Conservation (phyloP, 1,140 invertebrate species). For the Ips nitidus region DNA sequence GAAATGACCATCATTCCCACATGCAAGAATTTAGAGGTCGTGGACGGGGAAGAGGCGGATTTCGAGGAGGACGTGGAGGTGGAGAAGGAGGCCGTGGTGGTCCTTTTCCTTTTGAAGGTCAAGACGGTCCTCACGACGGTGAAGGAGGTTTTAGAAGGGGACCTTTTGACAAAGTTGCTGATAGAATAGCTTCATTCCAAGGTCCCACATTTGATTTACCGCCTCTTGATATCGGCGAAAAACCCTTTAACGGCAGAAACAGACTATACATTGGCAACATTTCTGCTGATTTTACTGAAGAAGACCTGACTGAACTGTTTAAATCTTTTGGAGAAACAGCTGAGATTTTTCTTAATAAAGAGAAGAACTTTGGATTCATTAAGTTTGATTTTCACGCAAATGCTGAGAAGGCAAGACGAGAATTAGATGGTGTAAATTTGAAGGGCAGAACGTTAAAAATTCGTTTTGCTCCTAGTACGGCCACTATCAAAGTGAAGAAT, state of each 20-base stretch:
- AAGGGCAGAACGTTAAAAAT: conserved; percentile 86
- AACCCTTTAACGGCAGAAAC: conserved; percentile 88
- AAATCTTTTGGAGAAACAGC: conserved; percentile 80
- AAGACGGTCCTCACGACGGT: conserved; percentile 8
- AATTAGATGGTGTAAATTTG: conserved; percentile 80
- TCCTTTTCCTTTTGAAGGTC: conserved; percentile 23
- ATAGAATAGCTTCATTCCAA: conserved; percentile 66
- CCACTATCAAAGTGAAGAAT: conserved; percentile 91
- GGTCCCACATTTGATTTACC: conserved; percentile 74
- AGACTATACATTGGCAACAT: conserved; percentile 94
- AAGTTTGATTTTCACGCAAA: conserved; percentile 93
- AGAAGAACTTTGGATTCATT: conserved; percentile 97
- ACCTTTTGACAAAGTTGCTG: conserved; percentile 65
- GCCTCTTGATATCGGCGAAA: conserved; percentile 65
- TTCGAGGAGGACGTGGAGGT: conserved; percentile 26
- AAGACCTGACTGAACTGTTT: conserved; percentile 85
- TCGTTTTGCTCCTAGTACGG: conserved; percentile 92
- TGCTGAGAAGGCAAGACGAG: conserved; percentile 95
- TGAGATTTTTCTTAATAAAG: conserved; percentile 93
- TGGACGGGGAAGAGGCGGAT: conserved; percentile 15
- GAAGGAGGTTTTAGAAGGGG: conserved; percentile 56
- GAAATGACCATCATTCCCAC: conserved; percentile 12
- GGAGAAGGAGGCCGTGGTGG: conserved; percentile 45
- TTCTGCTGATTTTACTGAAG: conserved; percentile 81
- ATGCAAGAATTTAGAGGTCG: conserved; percentile 16